phyloP scores from a whole-genome alignment of 2,797 vertebrate genomes.

The Acipenser transmontanus region DNA sequence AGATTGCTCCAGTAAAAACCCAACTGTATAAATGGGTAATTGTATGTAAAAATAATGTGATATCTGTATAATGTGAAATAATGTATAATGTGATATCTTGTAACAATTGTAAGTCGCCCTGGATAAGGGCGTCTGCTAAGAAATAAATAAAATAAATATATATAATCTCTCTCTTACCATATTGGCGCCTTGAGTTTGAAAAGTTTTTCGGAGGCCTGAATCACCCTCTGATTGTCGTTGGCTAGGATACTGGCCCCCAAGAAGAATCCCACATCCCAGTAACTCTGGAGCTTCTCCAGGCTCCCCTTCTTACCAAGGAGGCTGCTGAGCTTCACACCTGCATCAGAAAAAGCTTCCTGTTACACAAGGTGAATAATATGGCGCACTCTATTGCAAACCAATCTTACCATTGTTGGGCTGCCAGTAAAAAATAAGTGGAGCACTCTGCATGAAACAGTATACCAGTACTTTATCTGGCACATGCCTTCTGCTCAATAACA shows the following conservation, averaged over 20 bases:
- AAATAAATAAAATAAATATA: too few relatives aligned
- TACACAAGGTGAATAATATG: not conserved
- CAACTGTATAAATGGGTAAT: too few relatives aligned
- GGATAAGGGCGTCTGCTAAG: too few relatives aligned
- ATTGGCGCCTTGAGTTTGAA: constrained; percentile 93
- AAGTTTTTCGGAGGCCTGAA: constrained; percentile 93
- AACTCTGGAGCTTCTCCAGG: constrained; percentile 94
- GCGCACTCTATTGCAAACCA: not conserved
- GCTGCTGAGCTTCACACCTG: constrained; percentile 97
- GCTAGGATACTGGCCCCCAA: constrained; percentile 91
- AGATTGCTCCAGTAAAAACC: too few relatives aligned
- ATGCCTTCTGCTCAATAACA: not conserved
- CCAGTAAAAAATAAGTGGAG: not conserved
- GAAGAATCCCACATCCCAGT: constrained; percentile 98
- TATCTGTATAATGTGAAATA: too few relatives aligned
- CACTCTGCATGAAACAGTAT: not conserved
- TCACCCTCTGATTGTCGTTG: constrained; percentile 85
- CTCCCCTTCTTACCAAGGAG: constrained; percentile 93
- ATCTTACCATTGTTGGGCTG: not conserved
- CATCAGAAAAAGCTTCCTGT: constrained; percentile 11
- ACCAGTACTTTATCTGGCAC: not conserved
- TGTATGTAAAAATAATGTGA: too few relatives aligned
- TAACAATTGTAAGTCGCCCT: too few relatives aligned
- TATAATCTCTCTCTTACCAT: constrained; percentile 68
- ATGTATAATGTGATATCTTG: too few relatives aligned